A percentile compares a stretch with the other conserved stretches of the same genome.
These are phyloP conservation scores for Drosophila trichaetosa DNA, from an alignment of 2,888 invertebrate species.

Conservation along the genomic window DNA sequence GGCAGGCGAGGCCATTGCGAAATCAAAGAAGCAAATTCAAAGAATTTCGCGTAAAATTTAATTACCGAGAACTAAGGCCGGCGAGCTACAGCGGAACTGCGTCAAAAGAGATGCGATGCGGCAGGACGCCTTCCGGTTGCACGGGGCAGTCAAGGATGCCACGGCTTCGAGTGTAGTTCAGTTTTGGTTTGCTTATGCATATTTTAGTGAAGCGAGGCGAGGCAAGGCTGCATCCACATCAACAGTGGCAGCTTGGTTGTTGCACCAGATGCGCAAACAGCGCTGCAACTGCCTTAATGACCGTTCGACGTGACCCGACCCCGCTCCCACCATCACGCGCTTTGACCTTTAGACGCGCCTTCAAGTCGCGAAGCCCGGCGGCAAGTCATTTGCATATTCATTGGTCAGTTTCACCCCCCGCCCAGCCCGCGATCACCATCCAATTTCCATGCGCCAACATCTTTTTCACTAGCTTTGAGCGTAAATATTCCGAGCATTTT, in stretches of 20 bases:
- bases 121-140: conserved; percentile 3
- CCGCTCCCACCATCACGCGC: conserved; percentile 9
- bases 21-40: conserved; percentile 70
- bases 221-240: conserved; percentile 43
- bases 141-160: conserved; percentile 11
- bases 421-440: background rate
- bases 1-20: conserved; percentile 26
- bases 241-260: conserved; percentile 47
- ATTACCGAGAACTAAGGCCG: conserved; percentile 43
- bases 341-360: conserved; percentile 64
- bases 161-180: conserved; percentile 37
- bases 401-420: conserved; percentile 51
- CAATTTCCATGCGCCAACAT: background rate
- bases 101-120: conserved; percentile 42
- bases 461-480: conserved; percentile 54
- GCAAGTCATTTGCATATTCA: conserved; percentile 69
- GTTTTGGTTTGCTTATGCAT: conserved; percentile 72
- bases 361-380: conserved; percentile 31
- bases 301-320: conserved; percentile 47
- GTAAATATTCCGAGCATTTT: conserved; percentile 71
- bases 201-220: conserved; percentile 51
- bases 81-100: conserved; percentile 33
- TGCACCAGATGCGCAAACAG: conserved; percentile 44
- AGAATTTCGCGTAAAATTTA: conserved; percentile 70
- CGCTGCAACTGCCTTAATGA: conserved; percentile 63